Evolutionary conservation across 30 jellyfish, hydroid and myxozoan species (phyloP).

Genomic region (Hydra vulgaris): DNA sequence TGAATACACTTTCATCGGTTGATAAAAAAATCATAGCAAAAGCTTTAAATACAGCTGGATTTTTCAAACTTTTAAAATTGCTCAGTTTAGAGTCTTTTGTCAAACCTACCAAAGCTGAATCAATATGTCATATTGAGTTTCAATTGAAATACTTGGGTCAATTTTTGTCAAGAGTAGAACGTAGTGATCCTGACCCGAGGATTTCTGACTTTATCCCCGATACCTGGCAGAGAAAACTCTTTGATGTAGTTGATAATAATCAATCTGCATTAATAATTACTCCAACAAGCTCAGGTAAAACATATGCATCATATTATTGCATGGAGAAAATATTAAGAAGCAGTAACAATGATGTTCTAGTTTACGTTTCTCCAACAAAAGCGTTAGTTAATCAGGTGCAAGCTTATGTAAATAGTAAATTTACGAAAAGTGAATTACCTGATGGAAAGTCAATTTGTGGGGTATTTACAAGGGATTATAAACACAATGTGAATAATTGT

Average conservation of each 20-base stretch:
- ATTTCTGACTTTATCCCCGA: slow-evolving; percentile 16
- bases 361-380: slow-evolving; percentile 34
- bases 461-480: slow-evolving; percentile 26
- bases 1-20: background rate
- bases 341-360: slow-evolving; percentile 25
- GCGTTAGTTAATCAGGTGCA: slow-evolving; percentile 34
- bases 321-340: slow-evolving; percentile 18
- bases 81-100: background rate
- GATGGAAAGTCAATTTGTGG: slow-evolving; percentile 19
- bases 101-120: background rate
- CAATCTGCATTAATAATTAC: slow-evolving; percentile 37
- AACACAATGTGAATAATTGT: slow-evolving; percentile 4
- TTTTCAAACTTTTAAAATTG: background rate
- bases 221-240: slow-evolving; percentile 25
- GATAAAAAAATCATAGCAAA: background rate
- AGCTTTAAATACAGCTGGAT: background rate
- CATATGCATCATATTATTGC: slow-evolving; percentile 33
- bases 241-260: slow-evolving; percentile 30
- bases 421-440: slow-evolving; percentile 8
- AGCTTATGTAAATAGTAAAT: slow-evolving; percentile 8
- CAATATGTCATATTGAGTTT: slow-evolving; percentile 6
- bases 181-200: slow-evolving; percentile 31
- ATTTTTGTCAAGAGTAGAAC: background rate
- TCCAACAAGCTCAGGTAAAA: slow-evolving; percentile 33
- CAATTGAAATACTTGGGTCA: slow-evolving; percentile 25